Conservation (phyloP, 2,113 vertebrate species). For the Nettapus auritus region DNA sequence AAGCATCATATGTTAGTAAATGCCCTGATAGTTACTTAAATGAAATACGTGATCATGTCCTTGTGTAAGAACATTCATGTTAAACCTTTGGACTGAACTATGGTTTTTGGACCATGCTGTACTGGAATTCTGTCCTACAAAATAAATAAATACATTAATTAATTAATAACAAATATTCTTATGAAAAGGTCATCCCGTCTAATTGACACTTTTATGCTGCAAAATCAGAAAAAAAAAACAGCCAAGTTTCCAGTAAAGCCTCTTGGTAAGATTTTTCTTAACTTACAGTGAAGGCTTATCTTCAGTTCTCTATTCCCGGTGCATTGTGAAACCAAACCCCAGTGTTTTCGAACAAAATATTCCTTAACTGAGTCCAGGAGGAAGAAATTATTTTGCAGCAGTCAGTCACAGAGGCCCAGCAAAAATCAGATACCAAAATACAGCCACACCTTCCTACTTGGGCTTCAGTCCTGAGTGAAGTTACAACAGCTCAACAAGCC, state of each 20-base stretch:
- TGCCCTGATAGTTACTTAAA: not conserved
- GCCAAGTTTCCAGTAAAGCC: not conserved
- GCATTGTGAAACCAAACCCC: accelerated
- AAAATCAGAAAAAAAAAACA: not conserved
- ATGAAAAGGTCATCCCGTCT: not conserved
- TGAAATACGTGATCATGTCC: not conserved
- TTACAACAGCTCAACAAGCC: not conserved
- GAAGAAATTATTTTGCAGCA: not conserved
- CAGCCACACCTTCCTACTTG: not conserved
- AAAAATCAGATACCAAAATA: not conserved
- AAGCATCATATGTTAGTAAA: not conserved
- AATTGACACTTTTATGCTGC: not conserved
- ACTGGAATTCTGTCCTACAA: not conserved
- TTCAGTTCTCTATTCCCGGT: not conserved
- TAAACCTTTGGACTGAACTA: not conserved
- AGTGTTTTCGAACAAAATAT: not conserved
- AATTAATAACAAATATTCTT: too few species aligned
- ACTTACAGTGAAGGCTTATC: not conserved
- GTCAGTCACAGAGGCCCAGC: not conserved
- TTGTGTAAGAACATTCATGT: not conserved
- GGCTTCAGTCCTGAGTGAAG: not conserved
- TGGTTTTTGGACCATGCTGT: not conserved
- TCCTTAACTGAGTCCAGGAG: not conserved
- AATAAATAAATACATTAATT: too few species aligned
- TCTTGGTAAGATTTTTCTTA: not conserved